phyloP scores from a whole-genome alignment of 2,888 invertebrate genomes.

The Stomorhina lunata region DNA sequence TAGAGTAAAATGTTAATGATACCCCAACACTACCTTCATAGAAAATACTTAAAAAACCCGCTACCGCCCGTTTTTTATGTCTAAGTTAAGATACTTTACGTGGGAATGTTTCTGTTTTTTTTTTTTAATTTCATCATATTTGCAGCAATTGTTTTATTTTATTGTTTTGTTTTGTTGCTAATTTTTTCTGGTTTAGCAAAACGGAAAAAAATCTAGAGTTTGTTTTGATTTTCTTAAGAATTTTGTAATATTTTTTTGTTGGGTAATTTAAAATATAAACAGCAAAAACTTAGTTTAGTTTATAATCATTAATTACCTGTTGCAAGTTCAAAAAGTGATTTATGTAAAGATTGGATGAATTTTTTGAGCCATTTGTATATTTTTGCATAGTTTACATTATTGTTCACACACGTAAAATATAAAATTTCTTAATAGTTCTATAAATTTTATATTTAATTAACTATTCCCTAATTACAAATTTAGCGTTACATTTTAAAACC shows the following conservation, averaged over 20 bases:
- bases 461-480: too few species aligned
- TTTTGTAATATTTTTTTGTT: slow-evolving; percentile 42
- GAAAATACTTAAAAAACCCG: not conserved
- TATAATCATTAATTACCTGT: not conserved
- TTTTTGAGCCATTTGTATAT: too few species aligned
- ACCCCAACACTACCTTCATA: slow-evolving; percentile 1
- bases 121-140: slow-evolving; percentile 51
- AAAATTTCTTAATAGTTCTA: not conserved
- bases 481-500: too few species aligned
- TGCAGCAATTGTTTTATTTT: slow-evolving; percentile 50
- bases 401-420: not conserved
- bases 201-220: not conserved
- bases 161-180: slow-evolving; percentile 7
- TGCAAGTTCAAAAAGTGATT: too few species aligned
- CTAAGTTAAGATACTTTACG: slow-evolving; percentile 54
- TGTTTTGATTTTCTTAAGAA: slow-evolving; percentile 41
- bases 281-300: not conserved
- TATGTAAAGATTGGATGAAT: too few species aligned
- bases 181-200: not conserved
- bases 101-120: slow-evolving; percentile 61
- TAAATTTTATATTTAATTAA: too few species aligned
- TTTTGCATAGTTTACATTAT: too few species aligned
- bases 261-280: not conserved
- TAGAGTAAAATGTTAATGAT: slow-evolving; percentile 56
- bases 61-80: slow-evolving; percentile 2